A percentile compares a stretch with the other conserved stretches of the same genome.
Conservation (phyloP, 2,113 vertebrate species). For the Pseudolaguvia tuberculata region DNA sequence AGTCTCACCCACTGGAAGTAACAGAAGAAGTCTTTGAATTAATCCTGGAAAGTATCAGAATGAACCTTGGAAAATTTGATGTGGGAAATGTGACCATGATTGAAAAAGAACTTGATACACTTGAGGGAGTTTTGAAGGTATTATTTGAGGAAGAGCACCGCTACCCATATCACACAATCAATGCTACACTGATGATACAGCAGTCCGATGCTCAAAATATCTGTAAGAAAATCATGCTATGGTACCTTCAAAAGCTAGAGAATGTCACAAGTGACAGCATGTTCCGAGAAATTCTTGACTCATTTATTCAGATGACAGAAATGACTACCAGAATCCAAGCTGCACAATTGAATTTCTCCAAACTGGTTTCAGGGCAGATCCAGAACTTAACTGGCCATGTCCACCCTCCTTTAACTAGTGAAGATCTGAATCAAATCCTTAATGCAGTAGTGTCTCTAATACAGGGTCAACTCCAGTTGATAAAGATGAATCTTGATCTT, state of each 20-base stretch:
- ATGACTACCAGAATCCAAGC: slow-evolving; percentile 54
- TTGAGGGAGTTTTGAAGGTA: slow-evolving; percentile 60
- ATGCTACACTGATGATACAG: slow-evolving; percentile 48
- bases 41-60: slow-evolving; percentile 55
- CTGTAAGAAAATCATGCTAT: slow-evolving; percentile 55
- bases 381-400: slow-evolving; percentile 47
- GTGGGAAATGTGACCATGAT: slow-evolving; percentile 51
- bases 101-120: slow-evolving; percentile 56
- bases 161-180: slow-evolving; percentile 45
- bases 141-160: slow-evolving; percentile 33
- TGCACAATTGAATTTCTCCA: slow-evolving; percentile 53
- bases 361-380: slow-evolving; percentile 50
- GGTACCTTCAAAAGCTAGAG: slow-evolving; percentile 64
- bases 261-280: slow-evolving; percentile 56
- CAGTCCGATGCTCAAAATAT: slow-evolving; percentile 40
- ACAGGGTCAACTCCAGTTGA: slow-evolving; percentile 34
- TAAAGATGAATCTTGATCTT: slow-evolving; percentile 46
- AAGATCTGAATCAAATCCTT: slow-evolving; percentile 54
- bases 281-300: slow-evolving; percentile 48
- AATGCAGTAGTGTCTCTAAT: slow-evolving; percentile 49
- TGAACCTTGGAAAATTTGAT: slow-evolving; percentile 53
- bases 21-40: slow-evolving; percentile 42
- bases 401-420: slow-evolving; percentile 54
- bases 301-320: slow-evolving; percentile 54
- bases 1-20: slow-evolving; percentile 29